Base-by-base conservation (phyloP, 2,888 invertebrate species). In the Acleris emargana region DNA sequence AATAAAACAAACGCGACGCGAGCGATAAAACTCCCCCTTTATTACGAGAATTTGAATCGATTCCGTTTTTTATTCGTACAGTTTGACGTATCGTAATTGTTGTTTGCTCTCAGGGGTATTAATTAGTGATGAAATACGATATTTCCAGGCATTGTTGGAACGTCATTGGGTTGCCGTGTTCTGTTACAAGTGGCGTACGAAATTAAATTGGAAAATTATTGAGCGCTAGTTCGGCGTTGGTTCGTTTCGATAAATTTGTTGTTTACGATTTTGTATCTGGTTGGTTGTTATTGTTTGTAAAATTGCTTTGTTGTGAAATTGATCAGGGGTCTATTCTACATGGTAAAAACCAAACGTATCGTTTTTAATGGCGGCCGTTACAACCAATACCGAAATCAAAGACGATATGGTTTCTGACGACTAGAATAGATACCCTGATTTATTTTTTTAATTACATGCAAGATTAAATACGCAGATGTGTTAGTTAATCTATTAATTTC, bases 101-200 rank as follows among this genome's bases (percentile, higher is more conserved):
- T 88, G 87, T 89, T 88, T 88, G 83, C 79, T 79, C 78, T 79
- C 78, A 67, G 68, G 79, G 74, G 81, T 83, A 87, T 86, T 87
- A 87, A 89, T 90, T 90, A 88, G 80, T 81, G 84, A 80, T 83
- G 86, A 86, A 87, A 88, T 84, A 85, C 84, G 87, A 88, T 88
- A 88, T 87, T 88, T 87, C 84, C 73, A 77, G 78, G 69, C 68
- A 76, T 76, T 79, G 79, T 81, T 80, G 66, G 55, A 55, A 52
- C 69, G 64, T 72, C 68, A 54, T 60, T 57, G 47, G 47, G 13
- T 38, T 38, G 38, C 58, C 62, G 66, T 58, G 61, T 55, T 67
- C 52, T 61, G 25, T 60, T 66, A 63, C 53, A 58, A 62, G 58
- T 50, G 32, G 16, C 47, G 67, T 74, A 69, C 68, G 67, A 71